Conservation (phyloP, 2,888 invertebrate species). For the Alviniconcha strummeri region DNA sequence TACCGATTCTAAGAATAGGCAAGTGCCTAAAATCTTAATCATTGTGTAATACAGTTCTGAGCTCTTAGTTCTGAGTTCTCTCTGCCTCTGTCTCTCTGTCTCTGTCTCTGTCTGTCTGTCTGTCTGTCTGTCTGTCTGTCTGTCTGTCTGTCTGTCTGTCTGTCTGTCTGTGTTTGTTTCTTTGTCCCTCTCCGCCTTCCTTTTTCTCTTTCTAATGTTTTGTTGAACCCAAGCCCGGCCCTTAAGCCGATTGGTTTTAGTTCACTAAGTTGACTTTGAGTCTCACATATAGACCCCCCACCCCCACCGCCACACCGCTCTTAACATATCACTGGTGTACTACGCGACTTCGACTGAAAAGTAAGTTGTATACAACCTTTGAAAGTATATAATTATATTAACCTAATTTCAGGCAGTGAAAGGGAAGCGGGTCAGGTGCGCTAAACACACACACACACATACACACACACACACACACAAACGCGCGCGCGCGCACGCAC, state of each 20-base stretch:
- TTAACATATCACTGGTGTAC: too few species aligned
- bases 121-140: background rate
- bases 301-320: too few species aligned
- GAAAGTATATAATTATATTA: too few species aligned
- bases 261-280: too few species aligned
- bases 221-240: too few species aligned
- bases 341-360: too few species aligned
- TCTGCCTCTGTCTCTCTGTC: background rate
- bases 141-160: background rate
- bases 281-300: too few species aligned
- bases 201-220: background rate
- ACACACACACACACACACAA: background rate
- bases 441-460: background rate
- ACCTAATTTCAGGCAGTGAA: too few species aligned
- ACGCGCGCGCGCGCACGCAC: background rate
- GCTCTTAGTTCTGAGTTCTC: background rate
- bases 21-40: background rate
- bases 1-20: background rate
- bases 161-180: background rate
- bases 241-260: too few species aligned
- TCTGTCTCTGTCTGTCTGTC: background rate
- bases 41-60: background rate
- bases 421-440: background rate
- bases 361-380: too few species aligned
- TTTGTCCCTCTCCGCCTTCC: constrained; percentile 9